Base-by-base conservation (phyloP, 2,888 invertebrate genomes). In the Anarsia innoxiella region DNA sequence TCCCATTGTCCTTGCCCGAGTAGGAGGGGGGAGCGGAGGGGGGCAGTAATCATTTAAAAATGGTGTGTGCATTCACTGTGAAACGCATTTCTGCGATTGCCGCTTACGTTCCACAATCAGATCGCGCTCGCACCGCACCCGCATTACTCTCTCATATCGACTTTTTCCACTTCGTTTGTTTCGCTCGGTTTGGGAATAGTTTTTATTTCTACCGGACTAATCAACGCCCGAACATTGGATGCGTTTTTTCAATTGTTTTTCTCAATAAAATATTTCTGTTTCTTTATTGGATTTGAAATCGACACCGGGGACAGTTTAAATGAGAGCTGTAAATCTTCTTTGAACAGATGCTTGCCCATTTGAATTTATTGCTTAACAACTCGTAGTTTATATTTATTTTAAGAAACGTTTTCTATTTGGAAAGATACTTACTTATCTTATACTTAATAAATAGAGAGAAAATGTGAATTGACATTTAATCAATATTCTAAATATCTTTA, bases 91-190 rank as follows among this genome's bases (percentile, higher is more conserved):
- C 69, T 53, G 54, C 68, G 71, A 76, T 78, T 70, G 75, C 76
- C 72, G 75, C 63, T 79, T 75, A 73, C 72, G 68, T 66, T 60
- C 61, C 65, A 74, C 77, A 75, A 80, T 77, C 76, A 72, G 72
- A 73, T 75, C 59, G 67, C 32, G 23, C 12, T 23, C 23, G 13
- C 31, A 12, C 23, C 23, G 23, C 32, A 33, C 53, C 63, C 60
- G 58, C 53, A 56, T 48, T 53, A 37, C 56, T 57, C 67, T 59
- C 64, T 65, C 71, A 74, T 82, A 82, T 80, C 73, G 80, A 77
- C 76, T 79, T 79, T 82, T 82, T 83, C 79, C 79, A 67, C 78
- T 74, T 78, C 78, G 76, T 72, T 80, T 75, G 69, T 69, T 74
- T 66, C 73, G 53, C 59, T 56, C 66, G 61, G 71, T 79, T 77